These are phyloP conservation scores for Rhabditoides inermis DNA, from an alignment of 2,888 invertebrate genomes.

Conservation along the genomic window DNA sequence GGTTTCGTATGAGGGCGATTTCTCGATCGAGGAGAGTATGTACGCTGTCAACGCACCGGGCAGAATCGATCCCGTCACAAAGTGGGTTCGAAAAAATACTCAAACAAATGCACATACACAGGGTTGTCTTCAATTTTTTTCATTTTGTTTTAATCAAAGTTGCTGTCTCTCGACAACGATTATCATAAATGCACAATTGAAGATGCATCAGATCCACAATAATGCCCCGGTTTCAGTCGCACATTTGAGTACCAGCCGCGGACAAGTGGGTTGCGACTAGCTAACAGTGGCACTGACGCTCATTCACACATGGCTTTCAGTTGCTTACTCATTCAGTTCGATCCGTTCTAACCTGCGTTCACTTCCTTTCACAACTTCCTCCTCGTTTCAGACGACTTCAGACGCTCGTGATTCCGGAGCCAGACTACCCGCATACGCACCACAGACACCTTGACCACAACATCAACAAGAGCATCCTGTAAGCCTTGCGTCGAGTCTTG, in stretches of 20 bases:
- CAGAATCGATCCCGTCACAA: conserved; percentile 38
- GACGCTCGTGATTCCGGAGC: conserved; percentile 40
- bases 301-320: neutral
- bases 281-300: neutral
- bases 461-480: too few relatives aligned
- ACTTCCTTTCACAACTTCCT: neutral
- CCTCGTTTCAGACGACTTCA: conserved; percentile 32
- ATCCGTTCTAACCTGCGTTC: neutral
- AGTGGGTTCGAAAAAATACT: conserved; percentile 21
- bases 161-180: too few relatives aligned
- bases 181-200: too few relatives aligned
- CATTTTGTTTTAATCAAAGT: conserved; percentile 5
- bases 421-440: conserved; percentile 29
- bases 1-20: conserved; percentile 44
- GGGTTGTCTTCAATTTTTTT: conserved; percentile 8
- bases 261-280: too few relatives aligned
- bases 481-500: too few relatives aligned
- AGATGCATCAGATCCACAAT: too few relatives aligned
- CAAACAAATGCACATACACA: neutral
- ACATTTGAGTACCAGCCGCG: too few relatives aligned
- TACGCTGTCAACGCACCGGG: conserved; percentile 48
- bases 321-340: neutral
- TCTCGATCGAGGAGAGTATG: conserved; percentile 51
- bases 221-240: too few relatives aligned
- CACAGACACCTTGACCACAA: too few relatives aligned